Percentiles rank a stretch among this genome's conserved stretches.
Evolutionary conservation across 2,113 vertebrate genomes (phyloP).

Genomic region (Alouatta palliata): DNA sequence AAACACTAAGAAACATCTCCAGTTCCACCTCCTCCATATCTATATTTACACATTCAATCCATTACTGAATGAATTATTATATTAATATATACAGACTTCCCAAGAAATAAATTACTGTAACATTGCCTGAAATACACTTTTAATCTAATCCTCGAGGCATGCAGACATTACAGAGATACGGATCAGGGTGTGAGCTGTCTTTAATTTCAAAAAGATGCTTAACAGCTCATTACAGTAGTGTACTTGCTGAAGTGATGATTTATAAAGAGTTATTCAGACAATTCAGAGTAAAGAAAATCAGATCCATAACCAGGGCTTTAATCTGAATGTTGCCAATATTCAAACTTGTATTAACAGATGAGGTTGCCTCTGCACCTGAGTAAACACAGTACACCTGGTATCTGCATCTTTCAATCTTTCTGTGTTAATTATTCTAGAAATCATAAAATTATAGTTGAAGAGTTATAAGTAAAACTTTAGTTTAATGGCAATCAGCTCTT

Average conservation of each 20-base stretch:
- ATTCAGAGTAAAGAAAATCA: constrained; percentile 42
- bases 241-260: constrained; percentile 43
- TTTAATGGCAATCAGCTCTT: background rate
- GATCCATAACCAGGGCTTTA: background rate
- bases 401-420: background rate
- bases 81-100: constrained; percentile 75
- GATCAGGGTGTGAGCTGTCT: constrained; percentile 72
- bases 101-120: constrained; percentile 79
- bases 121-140: constrained; percentile 74
- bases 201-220: constrained; percentile 83
- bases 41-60: constrained; percentile 81
- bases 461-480: constrained; percentile 22
- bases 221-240: constrained; percentile 79
- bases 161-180: constrained; percentile 77
- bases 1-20: constrained; percentile 69
- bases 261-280: constrained; percentile 28
- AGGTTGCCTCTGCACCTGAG: background rate
- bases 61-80: constrained; percentile 79
- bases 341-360: background rate
- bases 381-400: background rate
- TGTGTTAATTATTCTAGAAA: constrained; percentile 15
- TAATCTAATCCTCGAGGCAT: constrained; percentile 79
- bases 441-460: background rate
- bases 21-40: constrained; percentile 70
- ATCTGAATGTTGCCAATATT: constrained; percentile 14